Conservation (phyloP, 1,140 invertebrate genomes). For the Branchinecta lynchi region DNA sequence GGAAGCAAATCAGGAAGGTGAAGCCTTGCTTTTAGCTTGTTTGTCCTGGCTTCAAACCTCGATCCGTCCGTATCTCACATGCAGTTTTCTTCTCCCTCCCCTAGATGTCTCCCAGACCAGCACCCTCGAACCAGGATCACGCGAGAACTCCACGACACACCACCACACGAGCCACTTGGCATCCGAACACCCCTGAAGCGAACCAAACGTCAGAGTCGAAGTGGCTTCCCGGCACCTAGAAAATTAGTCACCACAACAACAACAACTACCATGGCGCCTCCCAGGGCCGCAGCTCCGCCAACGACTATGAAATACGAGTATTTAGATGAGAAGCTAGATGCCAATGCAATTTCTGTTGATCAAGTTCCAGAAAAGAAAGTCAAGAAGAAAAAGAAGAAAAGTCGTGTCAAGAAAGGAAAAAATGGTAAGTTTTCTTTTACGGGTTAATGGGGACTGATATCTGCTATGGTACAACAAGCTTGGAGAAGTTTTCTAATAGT, state of each 20-base stretch:
- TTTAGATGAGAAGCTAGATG: not conserved
- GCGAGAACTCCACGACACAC: not conserved
- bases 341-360: not conserved
- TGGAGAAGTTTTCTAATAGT: no score
- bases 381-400: constrained; percentile 7
- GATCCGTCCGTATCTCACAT: no score
- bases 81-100: no score
- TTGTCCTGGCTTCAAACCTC: no score
- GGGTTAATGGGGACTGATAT: no score
- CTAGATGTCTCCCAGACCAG: constrained; percentile 54
- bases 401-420: constrained; percentile 29
- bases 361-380: not conserved
- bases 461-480: no score
- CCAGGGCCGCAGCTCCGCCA: not conserved
- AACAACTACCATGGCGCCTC: not conserved
- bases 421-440: constrained; percentile 24
- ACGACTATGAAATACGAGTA: not conserved
- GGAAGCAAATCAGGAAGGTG: no score
- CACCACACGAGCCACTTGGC: no score
- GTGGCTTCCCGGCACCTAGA: not conserved
- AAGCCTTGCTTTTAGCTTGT: no score
- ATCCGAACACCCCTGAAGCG: not conserved
- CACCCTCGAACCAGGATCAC: constrained; percentile 46
- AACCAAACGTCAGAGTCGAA: not conserved
- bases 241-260: not conserved